Evolutionary conservation across 2,888 invertebrate species (phyloP).

Genomic region (Cantharis nigra): DNA sequence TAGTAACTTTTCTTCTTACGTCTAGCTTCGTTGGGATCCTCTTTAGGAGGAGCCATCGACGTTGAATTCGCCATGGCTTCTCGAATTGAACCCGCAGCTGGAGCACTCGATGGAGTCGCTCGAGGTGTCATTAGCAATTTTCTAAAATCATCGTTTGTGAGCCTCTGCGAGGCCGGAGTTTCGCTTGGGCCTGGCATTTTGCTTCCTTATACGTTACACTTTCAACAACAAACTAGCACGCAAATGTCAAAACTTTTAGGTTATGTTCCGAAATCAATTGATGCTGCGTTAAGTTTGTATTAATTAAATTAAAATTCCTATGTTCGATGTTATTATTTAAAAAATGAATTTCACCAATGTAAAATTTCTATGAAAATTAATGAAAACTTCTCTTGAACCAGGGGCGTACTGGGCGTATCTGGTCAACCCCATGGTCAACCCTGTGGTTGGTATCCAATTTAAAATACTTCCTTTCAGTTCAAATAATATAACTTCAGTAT

Average conservation of each 20-base stretch:
- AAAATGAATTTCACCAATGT: no score
- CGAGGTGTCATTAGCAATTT: slow-evolving; percentile 95
- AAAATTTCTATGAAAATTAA: no score
- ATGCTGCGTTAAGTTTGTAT: neutral
- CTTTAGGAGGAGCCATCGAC: slow-evolving; percentile 56
- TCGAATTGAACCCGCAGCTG: slow-evolving; percentile 66
- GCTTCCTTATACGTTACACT: neutral
- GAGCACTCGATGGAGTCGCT: slow-evolving; percentile 67
- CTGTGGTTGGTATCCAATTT: no score
- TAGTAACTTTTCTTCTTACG: slow-evolving; percentile 95
- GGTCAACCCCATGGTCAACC: no score
- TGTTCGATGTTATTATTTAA: neutral
- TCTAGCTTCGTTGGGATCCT: slow-evolving; percentile 81
- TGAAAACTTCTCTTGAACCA: no score
- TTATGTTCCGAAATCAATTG: neutral
- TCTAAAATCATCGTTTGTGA: slow-evolving; percentile 97
- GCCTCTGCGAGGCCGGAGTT: slow-evolving; percentile 73
- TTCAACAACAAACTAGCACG: slow-evolving; percentile 40
- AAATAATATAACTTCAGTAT: no score
- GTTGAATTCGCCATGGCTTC: slow-evolving; percentile 68
- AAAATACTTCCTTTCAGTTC: no score
- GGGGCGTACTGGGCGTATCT: no score
- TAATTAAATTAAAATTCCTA: neutral
- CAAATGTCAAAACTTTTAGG: slow-evolving; percentile 48
- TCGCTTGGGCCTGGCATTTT: slow-evolving; percentile 61